Conservation (phyloP, 2,888 invertebrate species). For the Ectemnius cavifrons region DNA sequence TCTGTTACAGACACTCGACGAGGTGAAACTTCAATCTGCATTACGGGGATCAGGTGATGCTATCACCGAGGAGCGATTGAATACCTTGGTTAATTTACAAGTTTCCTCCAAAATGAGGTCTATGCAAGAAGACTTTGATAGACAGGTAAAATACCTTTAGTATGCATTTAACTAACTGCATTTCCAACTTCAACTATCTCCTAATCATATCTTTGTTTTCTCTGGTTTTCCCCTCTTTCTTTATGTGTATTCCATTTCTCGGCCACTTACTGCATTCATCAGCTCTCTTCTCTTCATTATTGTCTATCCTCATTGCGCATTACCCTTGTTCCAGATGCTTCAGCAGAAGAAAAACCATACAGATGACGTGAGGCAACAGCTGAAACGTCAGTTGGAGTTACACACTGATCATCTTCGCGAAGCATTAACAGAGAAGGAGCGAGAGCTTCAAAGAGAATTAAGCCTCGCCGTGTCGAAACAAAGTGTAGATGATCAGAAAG, state of each 20-base stretch:
- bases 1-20: neutral
- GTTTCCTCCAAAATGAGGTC: conserved; percentile 84
- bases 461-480: conserved; percentile 83
- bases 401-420: conserved; percentile 90
- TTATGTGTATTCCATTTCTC: too few relatives aligned
- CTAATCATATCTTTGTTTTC: neutral
- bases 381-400: conserved; percentile 91
- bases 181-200: neutral
- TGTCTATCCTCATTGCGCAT: too few relatives aligned
- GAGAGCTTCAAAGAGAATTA: conserved; percentile 79
- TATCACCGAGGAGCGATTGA: conserved; percentile 81
- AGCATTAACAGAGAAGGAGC: conserved; percentile 82
- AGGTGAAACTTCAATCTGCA: too few relatives aligned
- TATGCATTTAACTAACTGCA: neutral
- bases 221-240: too few relatives aligned
- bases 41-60: neutral
- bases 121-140: conserved; percentile 85
- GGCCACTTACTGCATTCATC: too few relatives aligned
- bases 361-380: conserved; percentile 85
- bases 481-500: conserved; percentile 83
- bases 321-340: conserved; percentile 79
- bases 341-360: conserved; percentile 82
- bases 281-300: too few relatives aligned
- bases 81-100: conserved; percentile 80
- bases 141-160: conserved; percentile 80